Evolutionary conservation across 2,888 invertebrate genomes (phyloP).

Genomic region (Pherbina coryleti): DNA sequence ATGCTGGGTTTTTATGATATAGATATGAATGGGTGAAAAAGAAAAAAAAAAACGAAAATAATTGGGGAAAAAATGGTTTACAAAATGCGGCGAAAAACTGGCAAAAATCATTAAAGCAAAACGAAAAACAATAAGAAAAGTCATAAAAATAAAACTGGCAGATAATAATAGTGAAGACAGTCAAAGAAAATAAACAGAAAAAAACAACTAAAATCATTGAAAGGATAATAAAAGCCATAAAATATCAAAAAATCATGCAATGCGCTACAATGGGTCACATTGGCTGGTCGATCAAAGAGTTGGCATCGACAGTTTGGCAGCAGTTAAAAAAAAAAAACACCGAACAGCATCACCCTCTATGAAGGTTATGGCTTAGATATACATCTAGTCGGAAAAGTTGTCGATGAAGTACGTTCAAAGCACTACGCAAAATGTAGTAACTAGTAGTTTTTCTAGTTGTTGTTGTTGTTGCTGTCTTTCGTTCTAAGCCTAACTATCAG

Average conservation of each 20-base stretch:
- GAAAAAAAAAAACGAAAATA: background rate
- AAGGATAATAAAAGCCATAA: background rate
- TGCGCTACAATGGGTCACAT: background rate
- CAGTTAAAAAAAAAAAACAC: background rate
- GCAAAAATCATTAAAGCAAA: constrained; percentile 16
- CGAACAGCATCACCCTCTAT: background rate
- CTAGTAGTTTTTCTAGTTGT: background rate
- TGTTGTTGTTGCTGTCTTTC: background rate
- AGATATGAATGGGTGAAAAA: background rate
- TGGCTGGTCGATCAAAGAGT: constrained; percentile 15
- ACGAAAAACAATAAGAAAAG: constrained; percentile 25
- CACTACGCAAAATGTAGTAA: constrained; percentile 25
- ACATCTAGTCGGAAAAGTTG: constrained; percentile 15
- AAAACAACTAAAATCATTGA: background rate
- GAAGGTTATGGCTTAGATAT: constrained; percentile 3
- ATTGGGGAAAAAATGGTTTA: background rate
- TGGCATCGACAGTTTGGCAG: background rate
- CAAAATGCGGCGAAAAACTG: constrained; percentile 1
- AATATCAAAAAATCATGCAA: background rate
- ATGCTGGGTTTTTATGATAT: constrained; percentile 24
- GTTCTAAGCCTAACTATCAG: background rate
- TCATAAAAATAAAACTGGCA: constrained; percentile 21
- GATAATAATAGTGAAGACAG: background rate
- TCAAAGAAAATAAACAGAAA: background rate
- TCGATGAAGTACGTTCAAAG: constrained; percentile 26